Evolutionary conservation across 1,140 invertebrate species (phyloP), one percentile per base, ranked within the genome.

Genomic region (Solenopsis invicta): DNA sequence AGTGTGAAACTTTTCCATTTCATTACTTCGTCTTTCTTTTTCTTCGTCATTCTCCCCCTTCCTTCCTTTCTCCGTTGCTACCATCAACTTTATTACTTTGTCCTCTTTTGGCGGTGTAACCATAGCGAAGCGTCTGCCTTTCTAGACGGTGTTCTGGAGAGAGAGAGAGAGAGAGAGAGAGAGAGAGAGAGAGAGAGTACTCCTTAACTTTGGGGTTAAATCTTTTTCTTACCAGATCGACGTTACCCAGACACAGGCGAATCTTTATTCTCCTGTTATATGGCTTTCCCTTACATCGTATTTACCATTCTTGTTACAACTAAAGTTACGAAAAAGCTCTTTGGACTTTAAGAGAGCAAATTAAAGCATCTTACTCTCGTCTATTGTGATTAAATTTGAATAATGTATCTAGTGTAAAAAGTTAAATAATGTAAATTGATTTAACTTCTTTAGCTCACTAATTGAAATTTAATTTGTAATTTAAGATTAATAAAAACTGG

Each of bases 41-140:
- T 90, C 72, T 34, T 76, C 54, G 67, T 56, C 54, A 59, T 87
- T 77, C 52, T n/a, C 61, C 61, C 29, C 24, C 45, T 72, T 18
- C 50, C 45, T 59, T 59, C 6, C 77, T 48, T 18, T 37, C 72
- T 56, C 80, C 52, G 48, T 85, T 34, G 69, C 85, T 74, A 21
- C 89, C 90, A 92, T 94, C 92, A 94, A 92, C 91, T 93, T 93
- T 93, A 93, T 94, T 94, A 94, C 92, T 93, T 92, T 92, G 91
- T 93, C 90, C 91, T 89, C 89, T 91, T 86, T 92, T 81, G 71
- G 54, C 76, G 80, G 87, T 82, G 74, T 86, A 85, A 78, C 50
- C 67, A 66, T 78, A 24, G 87, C 21, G 45, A 64, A 59, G 29
- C 9, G 69, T 84, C 78, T 74, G 29, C 77, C 80, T 72, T 85